These are phyloP conservation scores for Macaria liturata DNA, from an alignment of 2,888 invertebrate genomes.

Conservation along the genomic window DNA sequence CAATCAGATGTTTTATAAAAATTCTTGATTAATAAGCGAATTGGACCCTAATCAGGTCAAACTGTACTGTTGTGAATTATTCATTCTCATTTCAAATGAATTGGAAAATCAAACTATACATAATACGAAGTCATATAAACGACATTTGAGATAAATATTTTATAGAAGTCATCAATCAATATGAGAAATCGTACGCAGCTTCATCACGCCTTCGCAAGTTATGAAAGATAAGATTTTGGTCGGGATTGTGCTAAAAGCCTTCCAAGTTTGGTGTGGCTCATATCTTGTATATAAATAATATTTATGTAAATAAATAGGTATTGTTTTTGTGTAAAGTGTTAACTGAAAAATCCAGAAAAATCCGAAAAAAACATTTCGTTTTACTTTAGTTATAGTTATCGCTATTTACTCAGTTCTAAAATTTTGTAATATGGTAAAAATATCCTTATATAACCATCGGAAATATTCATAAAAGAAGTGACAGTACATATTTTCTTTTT, in stretches of 20 bases:
- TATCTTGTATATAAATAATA: no score
- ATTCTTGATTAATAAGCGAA: conserved; percentile 12
- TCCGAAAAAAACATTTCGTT: no score
- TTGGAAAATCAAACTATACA: conserved; percentile 9
- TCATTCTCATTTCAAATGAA: conserved; percentile 21
- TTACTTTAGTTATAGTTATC: no score
- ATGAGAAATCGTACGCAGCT: conserved; percentile 19
- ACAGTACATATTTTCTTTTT: no score
- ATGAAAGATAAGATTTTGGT: conserved; percentile 18
- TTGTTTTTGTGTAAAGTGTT: no score
- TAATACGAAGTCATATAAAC: conserved; percentile 21
- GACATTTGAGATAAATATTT: conserved; percentile 26
- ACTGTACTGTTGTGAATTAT: conserved; percentile 6
- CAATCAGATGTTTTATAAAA: conserved; percentile 16
- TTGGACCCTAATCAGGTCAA: conserved; percentile 16
- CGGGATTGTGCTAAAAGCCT: conserved; percentile 5
- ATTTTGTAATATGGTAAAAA: no score
- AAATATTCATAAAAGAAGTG: no score
- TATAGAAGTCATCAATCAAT: conserved; percentile 29
- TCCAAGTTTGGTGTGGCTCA: background rate
- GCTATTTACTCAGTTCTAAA: no score
- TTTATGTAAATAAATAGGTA: no score
- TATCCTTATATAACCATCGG: no score
- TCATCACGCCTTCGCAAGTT: conserved; percentile 27
- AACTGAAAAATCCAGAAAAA: no score